phyloP scores from a whole-genome alignment of 1,140 invertebrate species.

The Drosophila watanabei region DNA sequence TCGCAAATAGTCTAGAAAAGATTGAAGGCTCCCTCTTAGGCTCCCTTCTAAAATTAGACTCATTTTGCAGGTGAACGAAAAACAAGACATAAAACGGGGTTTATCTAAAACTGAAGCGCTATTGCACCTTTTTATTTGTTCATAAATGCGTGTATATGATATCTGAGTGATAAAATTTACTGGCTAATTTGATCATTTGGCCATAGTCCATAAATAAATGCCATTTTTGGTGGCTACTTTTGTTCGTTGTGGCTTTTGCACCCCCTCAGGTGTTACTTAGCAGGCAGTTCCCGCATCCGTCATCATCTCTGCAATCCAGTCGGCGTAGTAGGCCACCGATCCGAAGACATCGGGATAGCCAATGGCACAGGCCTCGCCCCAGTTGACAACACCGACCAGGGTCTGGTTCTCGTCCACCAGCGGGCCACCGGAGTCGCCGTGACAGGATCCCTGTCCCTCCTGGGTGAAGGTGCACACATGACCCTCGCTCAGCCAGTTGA shows the following conservation, averaged over 20 bases:
- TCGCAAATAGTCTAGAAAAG: not conserved
- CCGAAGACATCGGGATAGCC: conserved; percentile 87
- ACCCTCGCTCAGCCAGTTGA: conserved; percentile 61
- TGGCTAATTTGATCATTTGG: conserved; percentile 47
- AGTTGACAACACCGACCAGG: conserved; percentile 86
- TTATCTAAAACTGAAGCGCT: conserved; percentile 25
- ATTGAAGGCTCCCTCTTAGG: not conserved
- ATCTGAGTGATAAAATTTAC: conserved; percentile 57
- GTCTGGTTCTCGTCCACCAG: conserved; percentile 73
- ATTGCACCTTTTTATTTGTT: conserved; percentile 55
- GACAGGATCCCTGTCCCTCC: conserved; percentile 87
- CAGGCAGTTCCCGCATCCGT: conserved; percentile 45
- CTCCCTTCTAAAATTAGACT: not conserved
- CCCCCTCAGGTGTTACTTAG: conserved; percentile 27
- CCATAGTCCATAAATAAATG: conserved; percentile 29
- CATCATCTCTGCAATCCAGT: conserved; percentile 74
- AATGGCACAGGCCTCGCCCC: conserved; percentile 87
- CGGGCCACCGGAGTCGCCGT: conserved; percentile 86
- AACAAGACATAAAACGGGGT: not conserved
- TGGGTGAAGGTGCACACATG: conserved; percentile 88
- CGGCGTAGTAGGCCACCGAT: conserved; percentile 80
- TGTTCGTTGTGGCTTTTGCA: conserved; percentile 61
- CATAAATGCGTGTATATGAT: conserved; percentile 43
- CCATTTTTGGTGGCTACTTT: conserved; percentile 9
- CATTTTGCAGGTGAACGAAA: not conserved